A percentile compares a stretch with the other conserved stretches of the same genome.
Conservation (phyloP, 2,113 vertebrate genomes). For the Crotalus helleri region DNA sequence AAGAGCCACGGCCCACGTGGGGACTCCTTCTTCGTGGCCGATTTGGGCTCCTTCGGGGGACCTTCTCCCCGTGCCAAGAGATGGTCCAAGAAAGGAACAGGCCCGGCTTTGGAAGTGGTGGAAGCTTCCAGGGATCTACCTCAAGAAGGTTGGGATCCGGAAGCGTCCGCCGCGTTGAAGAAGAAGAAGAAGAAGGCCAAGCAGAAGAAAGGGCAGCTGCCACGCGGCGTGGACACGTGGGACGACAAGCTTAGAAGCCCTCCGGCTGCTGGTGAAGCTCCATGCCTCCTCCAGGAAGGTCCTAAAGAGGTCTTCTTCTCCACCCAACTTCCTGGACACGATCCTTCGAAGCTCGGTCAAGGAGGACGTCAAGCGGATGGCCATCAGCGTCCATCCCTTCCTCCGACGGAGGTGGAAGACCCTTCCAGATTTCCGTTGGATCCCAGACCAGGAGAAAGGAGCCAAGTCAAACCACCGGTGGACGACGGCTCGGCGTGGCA, state of each 20-base stretch:
- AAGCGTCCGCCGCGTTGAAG: slow-evolving; percentile 57
- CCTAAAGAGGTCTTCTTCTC: neutral
- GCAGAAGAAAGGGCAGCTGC: slow-evolving; percentile 61
- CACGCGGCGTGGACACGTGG: slow-evolving; percentile 49
- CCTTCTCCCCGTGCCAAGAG: slow-evolving; percentile 41
- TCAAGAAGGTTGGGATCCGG: slow-evolving; percentile 61
- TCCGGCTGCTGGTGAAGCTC: neutral
- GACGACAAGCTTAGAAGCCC: slow-evolving; percentile 29
- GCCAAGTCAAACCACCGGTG: fast-evolving
- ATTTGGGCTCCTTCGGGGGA: slow-evolving; percentile 42
- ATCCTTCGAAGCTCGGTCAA: fast-evolving
- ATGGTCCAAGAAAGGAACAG: slow-evolving; percentile 33
- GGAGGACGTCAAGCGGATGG: fast-evolving
- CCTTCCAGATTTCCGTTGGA: fast-evolving
- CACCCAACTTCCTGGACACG: neutral
- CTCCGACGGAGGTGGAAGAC: fast-evolving
- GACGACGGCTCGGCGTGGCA: neutral
- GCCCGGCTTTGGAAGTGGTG: slow-evolving; percentile 26
- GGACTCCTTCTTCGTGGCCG: slow-evolving; percentile 35
- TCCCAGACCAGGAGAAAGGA: fast-evolving
- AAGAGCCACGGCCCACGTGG: slow-evolving; percentile 52
- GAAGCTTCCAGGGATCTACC: slow-evolving; percentile 45
- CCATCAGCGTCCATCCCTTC: neutral
- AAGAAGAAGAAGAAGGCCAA: slow-evolving; percentile 77
- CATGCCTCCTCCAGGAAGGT: neutral